Conservation (phyloP, 2,113 vertebrate genomes). For the Poeciliopsis retropinna region DNA sequence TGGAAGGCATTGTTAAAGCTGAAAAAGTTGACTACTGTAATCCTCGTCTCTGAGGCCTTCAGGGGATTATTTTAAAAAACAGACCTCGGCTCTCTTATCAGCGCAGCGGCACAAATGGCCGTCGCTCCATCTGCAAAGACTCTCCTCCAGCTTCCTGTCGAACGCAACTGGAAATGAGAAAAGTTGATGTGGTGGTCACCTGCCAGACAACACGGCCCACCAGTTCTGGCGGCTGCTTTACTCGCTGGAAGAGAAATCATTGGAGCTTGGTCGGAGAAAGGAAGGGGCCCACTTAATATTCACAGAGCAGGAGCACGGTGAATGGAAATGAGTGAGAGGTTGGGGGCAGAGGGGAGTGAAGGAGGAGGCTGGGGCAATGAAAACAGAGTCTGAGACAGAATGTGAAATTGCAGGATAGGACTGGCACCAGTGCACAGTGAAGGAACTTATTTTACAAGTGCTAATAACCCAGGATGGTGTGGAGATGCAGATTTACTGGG, state of each 20-base stretch:
- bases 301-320: conserved; percentile 76
- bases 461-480: conserved; percentile 54
- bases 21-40: conserved; percentile 52
- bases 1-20: conserved; percentile 54
- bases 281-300: conserved; percentile 83
- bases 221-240: conserved; percentile 6
- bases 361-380: conserved; percentile 27
- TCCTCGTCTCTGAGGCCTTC: conserved; percentile 46
- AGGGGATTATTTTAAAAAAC: conserved; percentile 48
- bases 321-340: conserved; percentile 78
- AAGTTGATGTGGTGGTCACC: conserved; percentile 49
- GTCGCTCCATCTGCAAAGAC: background rate
- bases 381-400: conserved; percentile 77
- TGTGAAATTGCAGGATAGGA: conserved; percentile 75
- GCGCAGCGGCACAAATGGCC: conserved; percentile 26
- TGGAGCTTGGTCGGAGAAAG: conserved; percentile 69
- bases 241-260: conserved; percentile 52
- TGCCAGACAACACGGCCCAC: conserved; percentile 24
- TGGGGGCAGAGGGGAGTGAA: background rate
- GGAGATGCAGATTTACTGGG: conserved; percentile 40
- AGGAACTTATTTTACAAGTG: conserved; percentile 69
- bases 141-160: background rate
- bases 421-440: conserved; percentile 58
- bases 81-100: conserved; percentile 35
- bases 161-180: conserved; percentile 1